A percentile compares a stretch with the other conserved stretches of the same genome.
These are phyloP conservation scores for Drosophila gaucha DNA, from an alignment of 2,888 invertebrate genomes.

Conservation along the genomic window DNA sequence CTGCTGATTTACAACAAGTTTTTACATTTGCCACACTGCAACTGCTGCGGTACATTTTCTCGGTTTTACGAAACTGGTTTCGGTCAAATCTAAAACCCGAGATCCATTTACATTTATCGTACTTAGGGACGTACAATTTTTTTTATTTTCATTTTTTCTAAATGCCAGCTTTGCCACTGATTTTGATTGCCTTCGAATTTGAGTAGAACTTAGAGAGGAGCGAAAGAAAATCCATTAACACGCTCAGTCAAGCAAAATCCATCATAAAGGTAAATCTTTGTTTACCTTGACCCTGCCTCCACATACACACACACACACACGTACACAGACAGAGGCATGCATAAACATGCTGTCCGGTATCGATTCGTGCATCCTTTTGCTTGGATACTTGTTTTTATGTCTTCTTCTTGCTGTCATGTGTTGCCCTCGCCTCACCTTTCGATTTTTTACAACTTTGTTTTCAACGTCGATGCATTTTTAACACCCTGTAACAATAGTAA, in stretches of 20 bases:
- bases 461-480: slow-evolving; percentile 70
- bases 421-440: slow-evolving; percentile 69
- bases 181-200: slow-evolving; percentile 55
- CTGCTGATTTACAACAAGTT: slow-evolving; percentile 52
- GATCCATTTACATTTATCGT: slow-evolving; percentile 70
- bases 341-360: slow-evolving; percentile 23
- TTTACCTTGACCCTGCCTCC: slow-evolving; percentile 75
- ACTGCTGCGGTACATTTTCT: slow-evolving; percentile 31
- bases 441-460: slow-evolving; percentile 73
- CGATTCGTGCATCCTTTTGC: slow-evolving; percentile 61
- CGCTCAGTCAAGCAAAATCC: slow-evolving; percentile 67
- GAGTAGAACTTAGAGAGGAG: slow-evolving; percentile 28
- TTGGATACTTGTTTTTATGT: slow-evolving; percentile 77
- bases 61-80: slow-evolving; percentile 65
- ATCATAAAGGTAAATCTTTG: slow-evolving; percentile 67
- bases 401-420: slow-evolving; percentile 47
- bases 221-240: slow-evolving; percentile 64
- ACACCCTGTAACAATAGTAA: neutral
- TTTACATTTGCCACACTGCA: slow-evolving; percentile 63
- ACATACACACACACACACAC: slow-evolving; percentile 26
- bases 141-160: slow-evolving; percentile 32
- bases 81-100: slow-evolving; percentile 53
- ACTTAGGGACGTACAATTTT: slow-evolving; percentile 42
- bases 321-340: slow-evolving; percentile 5
- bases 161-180: slow-evolving; percentile 52